Base-by-base conservation (phyloP, 2,888 invertebrate genomes). In the Drosophila cracens region DNA sequence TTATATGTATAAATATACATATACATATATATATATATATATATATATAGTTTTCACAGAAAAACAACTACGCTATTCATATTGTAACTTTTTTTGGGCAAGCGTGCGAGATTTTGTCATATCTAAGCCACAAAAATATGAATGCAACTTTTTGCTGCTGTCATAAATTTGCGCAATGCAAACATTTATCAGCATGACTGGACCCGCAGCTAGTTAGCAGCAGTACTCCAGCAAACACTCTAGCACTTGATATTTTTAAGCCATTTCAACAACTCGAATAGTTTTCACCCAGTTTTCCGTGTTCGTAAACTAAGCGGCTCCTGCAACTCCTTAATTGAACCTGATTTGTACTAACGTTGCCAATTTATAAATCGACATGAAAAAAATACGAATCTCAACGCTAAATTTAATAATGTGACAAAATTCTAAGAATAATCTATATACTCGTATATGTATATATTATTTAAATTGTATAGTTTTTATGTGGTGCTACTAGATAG, bases 91-190 rank as follows among this genome's bases (percentile, higher is more conserved):
- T 76, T 62, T 62, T 56, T 13, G 53, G 38, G 56, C 49, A 48
- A 73, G 65, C 78, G 56, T 74, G 70, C 56, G 66, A 72, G 82
- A 77, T 87, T 87, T 87, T 83, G 85, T 83, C 85, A 81, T 83
- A 85, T 87, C 87, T 85, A 75, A 87, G 75, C 87, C 87, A 83
- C 83, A 84, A 71, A 84, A 82, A 77, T 83, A 79, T 72, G 81
- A 81, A 76, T 70, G 79, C 69, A 79, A 87, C 81, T 87, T 84
- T 87, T 82, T 84, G 78, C 70, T 72, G 65, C 79, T 87, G 83
- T 85, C 85, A 83, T 87, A 87, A 85, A 87, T 85, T 85, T 85
- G 75, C 70, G 79, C 83, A 77, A 85, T 66, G 85, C 83, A 87
- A 87, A 85, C 81, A 85, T 85, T 87, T 85, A 85, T 87, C 85